Conservation (phyloP, 2,113 vertebrate genomes). For the Urocitellus parryii region DNA sequence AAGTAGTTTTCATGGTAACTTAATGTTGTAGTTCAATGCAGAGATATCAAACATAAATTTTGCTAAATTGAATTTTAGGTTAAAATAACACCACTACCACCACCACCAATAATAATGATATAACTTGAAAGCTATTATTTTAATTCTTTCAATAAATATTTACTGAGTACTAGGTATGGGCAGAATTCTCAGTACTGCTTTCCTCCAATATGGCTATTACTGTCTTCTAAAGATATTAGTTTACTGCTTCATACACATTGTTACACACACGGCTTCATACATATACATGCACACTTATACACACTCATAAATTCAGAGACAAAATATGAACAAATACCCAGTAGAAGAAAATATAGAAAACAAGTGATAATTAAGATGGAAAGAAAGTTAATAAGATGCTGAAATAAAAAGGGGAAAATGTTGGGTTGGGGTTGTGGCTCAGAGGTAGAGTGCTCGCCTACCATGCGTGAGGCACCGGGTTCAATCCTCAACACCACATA, state of each 20-base stretch:
- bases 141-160: constrained; percentile 45
- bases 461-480: too few species aligned
- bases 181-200: neutral
- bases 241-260: neutral
- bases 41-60: constrained; percentile 22
- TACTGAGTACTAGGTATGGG: neutral
- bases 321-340: constrained; percentile 7
- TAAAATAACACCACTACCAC: neutral
- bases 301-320: neutral
- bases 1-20: constrained; percentile 42
- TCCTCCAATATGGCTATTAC: neutral
- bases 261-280: neutral
- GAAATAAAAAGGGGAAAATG: neutral
- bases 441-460: too few species aligned
- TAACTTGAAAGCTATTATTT: neutral
- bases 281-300: neutral
- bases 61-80: constrained; percentile 39
- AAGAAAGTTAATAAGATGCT: constrained; percentile 38
- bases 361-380: constrained; percentile 28
- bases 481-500: too few species aligned
- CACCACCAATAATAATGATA: neutral
- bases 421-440: too few species aligned
- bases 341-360: constrained; percentile 27
- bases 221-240: neutral
- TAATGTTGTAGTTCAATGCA: neutral